Conservation (phyloP, 2,797 vertebrate genomes). For the Kryptolebias ocellatus region DNA sequence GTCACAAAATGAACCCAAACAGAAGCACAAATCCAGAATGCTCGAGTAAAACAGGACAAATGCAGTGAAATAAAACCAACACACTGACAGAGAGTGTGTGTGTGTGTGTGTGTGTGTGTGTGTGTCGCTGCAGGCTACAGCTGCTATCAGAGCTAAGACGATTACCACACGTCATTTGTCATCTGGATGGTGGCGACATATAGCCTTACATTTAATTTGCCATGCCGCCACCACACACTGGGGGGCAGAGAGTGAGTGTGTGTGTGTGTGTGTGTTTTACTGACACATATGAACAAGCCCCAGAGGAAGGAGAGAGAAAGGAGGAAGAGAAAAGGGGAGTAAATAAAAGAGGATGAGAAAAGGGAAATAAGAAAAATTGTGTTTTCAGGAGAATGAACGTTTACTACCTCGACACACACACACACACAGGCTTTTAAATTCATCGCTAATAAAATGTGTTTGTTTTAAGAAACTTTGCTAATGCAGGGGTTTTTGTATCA, state of each 20-base stretch:
- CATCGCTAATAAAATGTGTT: too few relatives aligned
- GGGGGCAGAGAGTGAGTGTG: conserved; percentile 37
- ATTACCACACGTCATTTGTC: conserved; percentile 83
- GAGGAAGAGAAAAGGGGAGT: conserved; percentile 24
- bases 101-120: conserved; percentile 16
- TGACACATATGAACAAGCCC: conserved; percentile 80
- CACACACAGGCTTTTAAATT: too few relatives aligned
- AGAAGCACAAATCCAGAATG: not conserved
- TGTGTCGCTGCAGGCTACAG: conserved; percentile 56
- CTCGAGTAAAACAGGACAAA: conserved; percentile 43
- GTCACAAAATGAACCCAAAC: not conserved
- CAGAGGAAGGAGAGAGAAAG: conserved; percentile 47
- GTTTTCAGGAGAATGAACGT: not conserved
- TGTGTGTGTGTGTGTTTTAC: conserved; percentile 58
- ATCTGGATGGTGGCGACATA: conserved; percentile 81
- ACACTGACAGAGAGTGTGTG: conserved; percentile 13
- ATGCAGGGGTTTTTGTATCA: too few relatives aligned
- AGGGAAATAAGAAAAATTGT: conserved; percentile 18
- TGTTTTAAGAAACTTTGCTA: too few relatives aligned
- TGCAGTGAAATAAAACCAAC: conserved; percentile 49
- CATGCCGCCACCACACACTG: conserved; percentile 62
- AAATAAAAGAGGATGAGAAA: conserved; percentile 57
- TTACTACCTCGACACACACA: not conserved
- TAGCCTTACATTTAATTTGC: conserved; percentile 81
- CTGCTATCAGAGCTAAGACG: conserved; percentile 80